Evolutionary conservation across 1,140 invertebrate genomes (phyloP).

Genomic region (Listronotus bonariensis): DNA sequence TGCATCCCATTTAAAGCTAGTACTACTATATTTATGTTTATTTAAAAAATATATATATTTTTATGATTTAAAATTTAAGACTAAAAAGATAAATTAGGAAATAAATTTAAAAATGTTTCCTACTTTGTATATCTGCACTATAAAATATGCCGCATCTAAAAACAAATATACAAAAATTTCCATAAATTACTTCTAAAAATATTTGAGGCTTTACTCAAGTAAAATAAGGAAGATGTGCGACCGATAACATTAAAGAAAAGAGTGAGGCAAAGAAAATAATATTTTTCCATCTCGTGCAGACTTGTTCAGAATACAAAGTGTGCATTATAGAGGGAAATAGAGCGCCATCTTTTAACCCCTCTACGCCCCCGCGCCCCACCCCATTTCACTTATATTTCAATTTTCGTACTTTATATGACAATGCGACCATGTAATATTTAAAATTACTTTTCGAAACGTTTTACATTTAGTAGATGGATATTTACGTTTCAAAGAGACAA

Average conservation of each 20-base stretch:
- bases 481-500: background rate
- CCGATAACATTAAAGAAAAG: conserved; percentile 46
- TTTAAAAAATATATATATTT: too few relatives aligned
- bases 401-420: conserved; percentile 50
- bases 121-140: too few relatives aligned
- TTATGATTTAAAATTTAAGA: too few relatives aligned
- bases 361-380: conserved; percentile 18
- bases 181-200: conserved; percentile 17
- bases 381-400: conserved; percentile 52
- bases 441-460: conserved; percentile 44
- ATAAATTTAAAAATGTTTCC: too few relatives aligned
- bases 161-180: conserved; percentile 1
- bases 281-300: conserved; percentile 52
- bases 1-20: too few relatives aligned
- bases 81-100: too few relatives aligned
- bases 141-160: background rate
- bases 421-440: conserved; percentile 44
- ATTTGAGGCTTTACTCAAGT: conserved; percentile 28
- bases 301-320: conserved; percentile 53
- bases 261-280: conserved; percentile 53
- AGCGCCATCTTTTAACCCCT: conserved; percentile 44
- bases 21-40: too few relatives aligned
- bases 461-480: conserved; percentile 26
- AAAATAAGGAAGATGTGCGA: conserved; percentile 33
- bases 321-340: conserved; percentile 51